Evolutionary conservation across 2,888 invertebrate genomes (phyloP).

Genomic region (Diogma glabrata): DNA sequence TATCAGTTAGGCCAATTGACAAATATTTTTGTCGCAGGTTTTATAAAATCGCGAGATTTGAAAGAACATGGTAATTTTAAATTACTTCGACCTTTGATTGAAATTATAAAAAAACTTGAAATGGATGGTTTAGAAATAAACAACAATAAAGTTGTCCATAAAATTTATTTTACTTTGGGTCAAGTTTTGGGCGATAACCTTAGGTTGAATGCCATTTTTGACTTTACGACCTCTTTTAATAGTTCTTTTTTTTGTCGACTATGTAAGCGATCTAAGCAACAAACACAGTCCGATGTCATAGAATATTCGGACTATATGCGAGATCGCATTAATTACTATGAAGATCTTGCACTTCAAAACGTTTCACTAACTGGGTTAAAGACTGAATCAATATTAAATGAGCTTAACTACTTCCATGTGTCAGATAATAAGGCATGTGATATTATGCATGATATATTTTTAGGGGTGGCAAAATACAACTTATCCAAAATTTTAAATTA

Average conservation of each 20-base stretch:
- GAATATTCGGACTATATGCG: no score
- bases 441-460: conserved; percentile 18
- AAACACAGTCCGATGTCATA: conserved; percentile 10
- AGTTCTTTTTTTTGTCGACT: conserved; percentile 16
- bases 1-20: neutral
- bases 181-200: conserved; percentile 18
- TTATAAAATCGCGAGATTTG: neutral
- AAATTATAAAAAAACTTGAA: neutral
- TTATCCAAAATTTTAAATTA: conserved; percentile 18
- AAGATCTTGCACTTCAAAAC: conserved; percentile 11
- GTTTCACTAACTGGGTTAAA: conserved; percentile 13
- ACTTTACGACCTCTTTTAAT: conserved; percentile 16
- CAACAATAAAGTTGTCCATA: neutral
- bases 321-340: conserved; percentile 13
- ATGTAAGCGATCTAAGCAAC: conserved; percentile 17
- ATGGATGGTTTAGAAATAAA: neutral
- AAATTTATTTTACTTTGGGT: conserved; percentile 16
- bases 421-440: conserved; percentile 17
- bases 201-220: conserved; percentile 18
- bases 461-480: conserved; percentile 17
- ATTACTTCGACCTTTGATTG: neutral
- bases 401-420: conserved; percentile 16
- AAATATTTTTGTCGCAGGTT: neutral
- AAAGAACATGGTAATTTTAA: neutral
- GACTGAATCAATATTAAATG: conserved; percentile 17